phyloP scores from a whole-genome alignment of 1,140 invertebrate genomes.

The Tribolium madens region DNA sequence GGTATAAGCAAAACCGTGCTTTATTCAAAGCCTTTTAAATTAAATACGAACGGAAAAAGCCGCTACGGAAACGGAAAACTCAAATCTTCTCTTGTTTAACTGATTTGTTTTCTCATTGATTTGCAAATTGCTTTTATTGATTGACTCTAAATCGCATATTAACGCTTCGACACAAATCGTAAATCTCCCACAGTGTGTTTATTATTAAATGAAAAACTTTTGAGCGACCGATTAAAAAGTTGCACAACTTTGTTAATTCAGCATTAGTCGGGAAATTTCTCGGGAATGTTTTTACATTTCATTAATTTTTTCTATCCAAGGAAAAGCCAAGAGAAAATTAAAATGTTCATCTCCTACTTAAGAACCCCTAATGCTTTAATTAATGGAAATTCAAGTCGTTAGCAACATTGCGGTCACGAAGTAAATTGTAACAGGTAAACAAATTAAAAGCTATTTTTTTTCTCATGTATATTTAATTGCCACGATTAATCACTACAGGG shows the following conservation, averaged over 20 bases:
- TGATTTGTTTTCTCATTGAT: conserved; percentile 31
- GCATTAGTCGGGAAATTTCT: conserved; percentile 9
- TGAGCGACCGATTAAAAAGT: conserved; percentile 12
- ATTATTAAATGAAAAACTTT: conserved; percentile 3
- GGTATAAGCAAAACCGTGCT: conserved; percentile 21
- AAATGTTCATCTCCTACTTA: conserved; percentile 29
- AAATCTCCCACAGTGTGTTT: neutral
- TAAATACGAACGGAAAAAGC: conserved; percentile 14
- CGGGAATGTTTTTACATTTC: conserved; percentile 23
- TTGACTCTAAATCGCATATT: conserved; percentile 19
- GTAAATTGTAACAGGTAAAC: neutral
- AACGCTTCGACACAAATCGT: neutral
- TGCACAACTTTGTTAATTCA: conserved; percentile 21
- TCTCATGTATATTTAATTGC: too few relatives aligned
- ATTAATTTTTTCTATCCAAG: conserved; percentile 25
- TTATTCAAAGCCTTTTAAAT: conserved; percentile 36
- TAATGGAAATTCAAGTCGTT: conserved; percentile 24
- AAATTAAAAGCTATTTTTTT: neutral
- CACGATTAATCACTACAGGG: neutral
- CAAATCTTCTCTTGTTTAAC: conserved; percentile 22
- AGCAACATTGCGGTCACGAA: neutral
- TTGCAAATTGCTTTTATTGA: conserved; percentile 37
- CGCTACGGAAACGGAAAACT: neutral
- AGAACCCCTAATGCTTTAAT: conserved; percentile 24
- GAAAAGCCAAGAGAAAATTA: conserved; percentile 15